Conservation (phyloP, 1,140 invertebrate genomes). For the Drusus annulatus region DNA sequence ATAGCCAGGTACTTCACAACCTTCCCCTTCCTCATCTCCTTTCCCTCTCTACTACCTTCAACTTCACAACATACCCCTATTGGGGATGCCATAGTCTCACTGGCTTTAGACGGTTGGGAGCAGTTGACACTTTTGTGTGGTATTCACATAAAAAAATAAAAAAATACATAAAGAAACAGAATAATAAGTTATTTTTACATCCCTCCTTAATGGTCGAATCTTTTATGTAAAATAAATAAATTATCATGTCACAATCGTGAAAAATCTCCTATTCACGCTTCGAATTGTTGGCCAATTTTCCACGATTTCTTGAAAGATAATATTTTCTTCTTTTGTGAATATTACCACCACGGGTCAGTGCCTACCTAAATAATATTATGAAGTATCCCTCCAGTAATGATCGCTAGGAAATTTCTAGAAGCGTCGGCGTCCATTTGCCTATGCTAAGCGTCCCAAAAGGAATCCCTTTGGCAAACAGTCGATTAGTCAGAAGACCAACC, state of each 20-base stretch:
- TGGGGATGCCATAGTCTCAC: too few relatives aligned
- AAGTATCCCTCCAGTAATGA: neutral
- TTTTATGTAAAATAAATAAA: neutral
- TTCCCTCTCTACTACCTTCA: too few relatives aligned
- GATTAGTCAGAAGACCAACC: conserved; percentile 35
- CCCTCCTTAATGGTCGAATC: neutral
- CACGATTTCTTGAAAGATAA: neutral
- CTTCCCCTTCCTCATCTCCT: too few relatives aligned
- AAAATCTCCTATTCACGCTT: conserved; percentile 5
- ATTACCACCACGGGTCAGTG: neutral
- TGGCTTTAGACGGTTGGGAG: too few relatives aligned
- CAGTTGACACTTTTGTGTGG: too few relatives aligned
- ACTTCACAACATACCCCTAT: too few relatives aligned
- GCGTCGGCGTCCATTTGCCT: conserved; percentile 38
- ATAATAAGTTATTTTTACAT: too few relatives aligned
- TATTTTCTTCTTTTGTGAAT: conserved; percentile 18
- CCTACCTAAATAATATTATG: too few relatives aligned
- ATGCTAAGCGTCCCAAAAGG: conserved; percentile 18
- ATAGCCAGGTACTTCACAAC: too few relatives aligned
- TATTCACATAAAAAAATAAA: too few relatives aligned
- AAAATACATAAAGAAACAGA: too few relatives aligned
- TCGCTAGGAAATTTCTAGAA: conserved; percentile 9
- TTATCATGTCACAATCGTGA: conserved; percentile 1
- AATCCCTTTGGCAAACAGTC: conserved; percentile 44
- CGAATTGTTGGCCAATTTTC: neutral